Evolutionary conservation across 2,113 vertebrate genomes (phyloP).

Genomic region (Bostrychus sinensis): DNA sequence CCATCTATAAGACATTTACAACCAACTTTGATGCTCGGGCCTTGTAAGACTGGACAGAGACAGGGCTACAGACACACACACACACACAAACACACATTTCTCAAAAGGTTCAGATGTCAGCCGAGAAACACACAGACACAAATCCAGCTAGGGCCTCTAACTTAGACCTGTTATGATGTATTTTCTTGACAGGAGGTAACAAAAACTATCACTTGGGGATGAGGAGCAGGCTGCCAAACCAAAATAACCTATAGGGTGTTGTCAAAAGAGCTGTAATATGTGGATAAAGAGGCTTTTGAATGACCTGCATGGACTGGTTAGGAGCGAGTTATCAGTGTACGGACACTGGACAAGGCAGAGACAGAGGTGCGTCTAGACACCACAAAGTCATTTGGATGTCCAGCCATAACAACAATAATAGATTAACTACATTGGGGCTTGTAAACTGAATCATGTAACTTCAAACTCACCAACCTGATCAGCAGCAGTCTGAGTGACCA

Average conservation of each 20-base stretch:
- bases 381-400: conserved; percentile 42
- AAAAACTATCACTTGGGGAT: conserved; percentile 69
- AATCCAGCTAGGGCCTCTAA: conserved; percentile 65
- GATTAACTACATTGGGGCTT: background rate
- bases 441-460: background rate
- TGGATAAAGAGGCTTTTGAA: conserved; percentile 14
- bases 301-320: conserved; percentile 1
- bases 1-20: conserved; percentile 83
- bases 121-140: conserved; percentile 74
- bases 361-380: conserved; percentile 67
- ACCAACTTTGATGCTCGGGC: conserved; percentile 80
- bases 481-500: too few relatives aligned
- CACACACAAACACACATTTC: conserved; percentile 68
- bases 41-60: conserved; percentile 69
- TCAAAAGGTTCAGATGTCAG: conserved; percentile 81
- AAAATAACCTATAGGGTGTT: conserved; percentile 40
- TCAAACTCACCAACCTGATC: background rate
- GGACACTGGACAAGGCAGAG: conserved; percentile 17
- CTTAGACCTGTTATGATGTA: conserved; percentile 68
- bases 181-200: conserved; percentile 70
- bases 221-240: conserved; percentile 47
- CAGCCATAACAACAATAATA: conserved; percentile 25
- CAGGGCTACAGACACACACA: conserved; percentile 67
- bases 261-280: conserved; percentile 6
- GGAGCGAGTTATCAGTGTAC: conserved; percentile 15